phyloP scores from a whole-genome alignment of 2,888 invertebrate species.

The Phrixothrix hirtus region DNA sequence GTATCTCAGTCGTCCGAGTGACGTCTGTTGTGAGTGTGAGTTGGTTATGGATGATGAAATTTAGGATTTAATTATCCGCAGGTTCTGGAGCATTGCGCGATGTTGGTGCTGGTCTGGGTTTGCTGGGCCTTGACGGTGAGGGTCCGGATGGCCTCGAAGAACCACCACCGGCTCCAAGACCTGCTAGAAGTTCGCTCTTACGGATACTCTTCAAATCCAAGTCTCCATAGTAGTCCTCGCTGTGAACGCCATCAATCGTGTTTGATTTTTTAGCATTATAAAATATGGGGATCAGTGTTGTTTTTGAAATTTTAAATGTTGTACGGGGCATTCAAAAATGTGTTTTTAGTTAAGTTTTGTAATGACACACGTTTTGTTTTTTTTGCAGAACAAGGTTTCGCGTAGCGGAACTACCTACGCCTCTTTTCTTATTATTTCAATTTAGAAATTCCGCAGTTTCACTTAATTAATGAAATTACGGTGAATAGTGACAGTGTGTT shows the following conservation, averaged over 20 bases:
- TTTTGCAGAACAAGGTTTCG: too few relatives aligned
- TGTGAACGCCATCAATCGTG: conserved; percentile 60
- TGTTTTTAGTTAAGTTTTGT: conserved; percentile 1
- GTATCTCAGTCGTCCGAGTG: conserved; percentile 38
- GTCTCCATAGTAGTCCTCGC: conserved; percentile 96
- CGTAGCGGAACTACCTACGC: too few relatives aligned
- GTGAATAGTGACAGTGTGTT: too few relatives aligned
- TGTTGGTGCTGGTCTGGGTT: conserved; percentile 55
- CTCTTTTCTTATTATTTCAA: too few relatives aligned
- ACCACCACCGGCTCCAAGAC: conserved; percentile 68
- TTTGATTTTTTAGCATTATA: conserved; percentile 9
- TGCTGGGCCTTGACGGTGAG: conserved; percentile 57
- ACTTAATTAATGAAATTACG: too few relatives aligned
- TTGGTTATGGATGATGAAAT: conserved; percentile 15
- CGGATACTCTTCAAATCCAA: conserved; percentile 93
- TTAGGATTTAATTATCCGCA: conserved; percentile 44
- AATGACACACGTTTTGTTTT: too few relatives aligned
- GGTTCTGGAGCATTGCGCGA: conserved; percentile 51
- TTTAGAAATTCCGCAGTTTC: too few relatives aligned
- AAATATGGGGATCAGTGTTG: not conserved
- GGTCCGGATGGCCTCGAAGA: conserved; percentile 48
- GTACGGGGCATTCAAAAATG: not conserved
- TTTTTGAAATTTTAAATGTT: conserved; percentile 4
- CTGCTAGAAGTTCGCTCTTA: conserved; percentile 89
- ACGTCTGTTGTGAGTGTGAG: conserved; percentile 27